A percentile compares a stretch with the other conserved stretches of the same genome.
Conservation (phyloP, 37 sponge, comb jelly and placozoan species). For the Spongilla lacustris region DNA sequence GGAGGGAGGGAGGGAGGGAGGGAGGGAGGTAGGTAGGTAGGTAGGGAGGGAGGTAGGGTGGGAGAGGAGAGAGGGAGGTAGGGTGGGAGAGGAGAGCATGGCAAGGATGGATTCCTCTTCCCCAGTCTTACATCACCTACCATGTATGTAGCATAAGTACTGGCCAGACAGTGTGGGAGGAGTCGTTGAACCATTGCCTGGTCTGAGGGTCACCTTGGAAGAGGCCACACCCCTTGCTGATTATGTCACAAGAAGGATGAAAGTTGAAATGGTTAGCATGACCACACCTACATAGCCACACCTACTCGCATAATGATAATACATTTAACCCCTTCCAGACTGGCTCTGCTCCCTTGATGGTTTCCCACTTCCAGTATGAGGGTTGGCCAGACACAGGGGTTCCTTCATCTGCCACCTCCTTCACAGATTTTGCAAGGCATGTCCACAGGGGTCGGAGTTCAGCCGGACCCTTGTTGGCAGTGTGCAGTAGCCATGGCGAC, state of each 20-base stretch:
- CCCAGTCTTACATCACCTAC: not conserved
- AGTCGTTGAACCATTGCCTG: not conserved
- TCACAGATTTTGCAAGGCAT: constrained; percentile 67
- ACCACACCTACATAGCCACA: not conserved
- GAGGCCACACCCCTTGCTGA: constrained; percentile 65
- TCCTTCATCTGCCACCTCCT: constrained; percentile 76
- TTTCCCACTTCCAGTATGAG: constrained; percentile 77
- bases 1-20: constrained; percentile 46
- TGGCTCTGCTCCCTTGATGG: constrained; percentile 7
- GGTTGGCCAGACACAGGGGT: constrained; percentile 92
- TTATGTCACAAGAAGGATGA: constrained; percentile 64
- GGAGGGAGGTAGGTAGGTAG: no score
- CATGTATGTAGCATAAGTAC: constrained; percentile 70
- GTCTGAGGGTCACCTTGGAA: constrained; percentile 34
- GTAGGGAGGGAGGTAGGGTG: constrained; percentile 51
- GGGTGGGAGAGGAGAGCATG: no score
- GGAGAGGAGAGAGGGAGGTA: no score
- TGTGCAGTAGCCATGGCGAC: constrained; percentile 83
- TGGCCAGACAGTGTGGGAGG: constrained; percentile 84
- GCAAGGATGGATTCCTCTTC: not conserved
- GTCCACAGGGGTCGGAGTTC: constrained; percentile 39
- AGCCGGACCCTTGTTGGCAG: constrained; percentile 37
- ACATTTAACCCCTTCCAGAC: not conserved
- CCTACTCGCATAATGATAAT: not conserved
- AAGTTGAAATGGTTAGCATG: constrained; percentile 45